These are phyloP conservation scores for Chelon auratus DNA, from an alignment of 2,797 vertebrate genomes.

Conservation along the genomic window DNA sequence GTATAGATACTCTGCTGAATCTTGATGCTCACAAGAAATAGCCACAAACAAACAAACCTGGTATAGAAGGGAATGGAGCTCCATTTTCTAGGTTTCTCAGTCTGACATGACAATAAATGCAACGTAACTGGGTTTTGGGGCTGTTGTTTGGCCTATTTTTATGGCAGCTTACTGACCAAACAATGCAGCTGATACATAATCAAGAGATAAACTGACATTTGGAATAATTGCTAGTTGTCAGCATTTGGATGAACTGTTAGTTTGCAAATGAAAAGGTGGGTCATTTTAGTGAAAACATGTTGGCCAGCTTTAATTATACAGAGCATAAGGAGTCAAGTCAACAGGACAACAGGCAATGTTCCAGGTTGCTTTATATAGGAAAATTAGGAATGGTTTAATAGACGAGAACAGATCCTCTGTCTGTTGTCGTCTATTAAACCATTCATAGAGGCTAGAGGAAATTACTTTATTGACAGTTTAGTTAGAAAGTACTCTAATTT, in stretches of 20 bases:
- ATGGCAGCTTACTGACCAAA: not conserved
- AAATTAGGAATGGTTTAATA: not conserved
- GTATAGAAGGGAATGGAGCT: not conserved
- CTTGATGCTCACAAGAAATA: constrained; percentile 15
- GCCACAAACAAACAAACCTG: not conserved
- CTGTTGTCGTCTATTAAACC: too few relatives aligned
- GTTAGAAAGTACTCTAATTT: too few relatives aligned
- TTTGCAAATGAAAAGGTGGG: not conserved
- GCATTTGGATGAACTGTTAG: not conserved
- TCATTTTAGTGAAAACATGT: not conserved
- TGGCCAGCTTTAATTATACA: not conserved
- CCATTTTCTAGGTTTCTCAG: not conserved
- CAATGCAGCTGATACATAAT: not conserved
- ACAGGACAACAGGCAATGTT: not conserved
- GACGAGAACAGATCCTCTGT: not conserved
- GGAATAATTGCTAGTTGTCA: not conserved
- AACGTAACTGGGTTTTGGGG: not conserved
- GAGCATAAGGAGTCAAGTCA: not conserved
- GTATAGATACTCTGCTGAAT: not conserved
- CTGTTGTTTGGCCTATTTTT: not conserved
- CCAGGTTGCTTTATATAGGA: not conserved
- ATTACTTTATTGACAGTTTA: not conserved
- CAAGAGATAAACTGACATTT: not conserved
- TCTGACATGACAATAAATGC: not conserved
- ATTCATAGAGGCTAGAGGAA: too few relatives aligned